Conservation (phyloP, 2,797 vertebrate genomes). For the Chelmon rostratus region DNA sequence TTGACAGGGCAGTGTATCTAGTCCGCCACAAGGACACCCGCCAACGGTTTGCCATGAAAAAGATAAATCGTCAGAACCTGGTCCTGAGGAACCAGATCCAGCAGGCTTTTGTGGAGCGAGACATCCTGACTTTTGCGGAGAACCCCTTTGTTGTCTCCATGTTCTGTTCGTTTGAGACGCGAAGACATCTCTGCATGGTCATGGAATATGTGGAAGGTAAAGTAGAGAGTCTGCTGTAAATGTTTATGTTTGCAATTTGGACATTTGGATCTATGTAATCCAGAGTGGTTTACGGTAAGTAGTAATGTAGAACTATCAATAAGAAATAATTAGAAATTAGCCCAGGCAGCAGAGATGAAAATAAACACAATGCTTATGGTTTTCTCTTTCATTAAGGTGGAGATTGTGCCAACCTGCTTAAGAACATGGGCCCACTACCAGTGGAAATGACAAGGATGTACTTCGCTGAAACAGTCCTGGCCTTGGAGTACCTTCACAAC, state of each 20-base stretch:
- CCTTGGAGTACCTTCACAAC: slow-evolving; percentile 97
- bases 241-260: not conserved
- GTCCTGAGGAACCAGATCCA: slow-evolving; percentile 98
- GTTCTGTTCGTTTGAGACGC: slow-evolving; percentile 98
- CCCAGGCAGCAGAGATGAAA: not conserved
- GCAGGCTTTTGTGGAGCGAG: slow-evolving; percentile 97
- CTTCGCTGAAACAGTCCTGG: slow-evolving; percentile 96
- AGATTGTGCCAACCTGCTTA: slow-evolving; percentile 94
- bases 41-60: slow-evolving; percentile 98
- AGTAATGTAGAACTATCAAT: not conserved
- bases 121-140: slow-evolving; percentile 97
- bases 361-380: not conserved
- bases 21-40: slow-evolving; percentile 95
- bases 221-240: not conserved
- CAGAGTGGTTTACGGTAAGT: accelerated
- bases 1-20: slow-evolving; percentile 92
- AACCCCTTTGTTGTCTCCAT: slow-evolving; percentile 99
- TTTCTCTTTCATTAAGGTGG: slow-evolving; percentile 85
- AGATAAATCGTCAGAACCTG: slow-evolving; percentile 99
- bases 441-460: slow-evolving; percentile 98
- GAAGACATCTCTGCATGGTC: slow-evolving; percentile 97
- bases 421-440: slow-evolving; percentile 97
- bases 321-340: too few species aligned
- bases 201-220: slow-evolving; percentile 99
- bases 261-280: not conserved